A percentile compares a stretch with the other conserved stretches of the same genome.
Evolutionary conservation across 2,797 vertebrate genomes (phyloP).

Genomic region (Fundulus diaphanus): DNA sequence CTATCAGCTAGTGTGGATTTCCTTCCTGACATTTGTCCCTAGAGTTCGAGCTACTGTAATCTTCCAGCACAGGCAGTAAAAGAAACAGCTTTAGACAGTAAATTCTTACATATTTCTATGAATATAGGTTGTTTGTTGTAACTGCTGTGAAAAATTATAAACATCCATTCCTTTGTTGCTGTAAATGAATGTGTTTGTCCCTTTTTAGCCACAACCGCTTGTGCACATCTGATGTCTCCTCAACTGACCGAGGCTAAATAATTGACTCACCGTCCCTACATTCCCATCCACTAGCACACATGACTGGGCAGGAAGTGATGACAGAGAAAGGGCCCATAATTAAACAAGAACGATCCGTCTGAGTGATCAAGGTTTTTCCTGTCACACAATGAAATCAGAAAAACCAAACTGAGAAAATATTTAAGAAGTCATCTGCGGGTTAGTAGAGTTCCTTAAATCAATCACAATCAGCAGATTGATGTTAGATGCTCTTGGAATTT

Average conservation of each 20-base stretch:
- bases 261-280: background rate
- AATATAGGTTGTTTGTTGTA: background rate
- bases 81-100: background rate
- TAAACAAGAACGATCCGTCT: background rate
- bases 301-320: background rate
- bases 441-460: too few relatives aligned
- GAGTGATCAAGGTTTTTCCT: background rate
- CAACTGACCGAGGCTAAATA: constrained; percentile 1
- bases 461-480: too few relatives aligned
- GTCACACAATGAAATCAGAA: background rate
- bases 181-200: background rate
- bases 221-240: background rate
- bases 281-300: background rate
- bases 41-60: background rate
- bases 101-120: background rate
- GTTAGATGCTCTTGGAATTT: too few relatives aligned
- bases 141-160: background rate
- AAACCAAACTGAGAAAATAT: background rate
- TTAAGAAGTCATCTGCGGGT: background rate
- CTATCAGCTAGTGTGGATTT: background rate
- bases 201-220: background rate
- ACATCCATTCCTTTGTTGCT: background rate
- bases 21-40: background rate
- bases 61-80: background rate
- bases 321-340: background rate